Percentiles rank a stretch among this genome's conserved stretches.
Evolutionary conservation across 2,888 invertebrate genomes (phyloP).

Genomic region (Caradrina kadenii): DNA sequence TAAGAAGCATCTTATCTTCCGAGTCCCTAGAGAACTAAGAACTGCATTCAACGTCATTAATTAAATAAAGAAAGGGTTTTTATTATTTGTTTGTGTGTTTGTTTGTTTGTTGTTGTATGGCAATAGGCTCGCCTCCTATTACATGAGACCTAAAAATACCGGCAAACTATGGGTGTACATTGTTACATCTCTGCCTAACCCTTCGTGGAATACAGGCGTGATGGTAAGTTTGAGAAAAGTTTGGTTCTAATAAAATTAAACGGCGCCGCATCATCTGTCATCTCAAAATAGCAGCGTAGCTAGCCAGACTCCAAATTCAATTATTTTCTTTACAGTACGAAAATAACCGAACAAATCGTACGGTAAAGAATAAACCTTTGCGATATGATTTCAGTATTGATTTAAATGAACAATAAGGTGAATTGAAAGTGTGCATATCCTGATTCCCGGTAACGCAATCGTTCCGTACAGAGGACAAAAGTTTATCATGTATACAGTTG

Average conservation of each 20-base stretch:
- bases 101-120: too few relatives aligned
- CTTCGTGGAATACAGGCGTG: too few relatives aligned
- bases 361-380: neutral
- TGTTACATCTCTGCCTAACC: too few relatives aligned
- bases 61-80: too few relatives aligned
- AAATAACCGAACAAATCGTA: slow-evolving; percentile 7
- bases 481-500: slow-evolving; percentile 54
- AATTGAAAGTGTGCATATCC: slow-evolving; percentile 29
- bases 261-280: slow-evolving; percentile 22
- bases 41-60: neutral
- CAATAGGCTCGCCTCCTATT: too few relatives aligned
- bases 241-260: slow-evolving; percentile 6
- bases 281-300: slow-evolving; percentile 37
- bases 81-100: too few relatives aligned
- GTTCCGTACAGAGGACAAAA: slow-evolving; percentile 49
- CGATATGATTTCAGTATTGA: slow-evolving; percentile 6
- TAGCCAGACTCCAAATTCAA: slow-evolving; percentile 25
- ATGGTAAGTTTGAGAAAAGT: too few relatives aligned
- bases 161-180: too few relatives aligned
- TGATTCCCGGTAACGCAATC: slow-evolving; percentile 13
- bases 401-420: slow-evolving; percentile 32
- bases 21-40: neutral
- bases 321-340: slow-evolving; percentile 9
- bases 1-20: neutral
- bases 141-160: too few relatives aligned